Conservation (phyloP, 2,797 vertebrate species). For the Ctenochaetus hawaiiensis region DNA sequence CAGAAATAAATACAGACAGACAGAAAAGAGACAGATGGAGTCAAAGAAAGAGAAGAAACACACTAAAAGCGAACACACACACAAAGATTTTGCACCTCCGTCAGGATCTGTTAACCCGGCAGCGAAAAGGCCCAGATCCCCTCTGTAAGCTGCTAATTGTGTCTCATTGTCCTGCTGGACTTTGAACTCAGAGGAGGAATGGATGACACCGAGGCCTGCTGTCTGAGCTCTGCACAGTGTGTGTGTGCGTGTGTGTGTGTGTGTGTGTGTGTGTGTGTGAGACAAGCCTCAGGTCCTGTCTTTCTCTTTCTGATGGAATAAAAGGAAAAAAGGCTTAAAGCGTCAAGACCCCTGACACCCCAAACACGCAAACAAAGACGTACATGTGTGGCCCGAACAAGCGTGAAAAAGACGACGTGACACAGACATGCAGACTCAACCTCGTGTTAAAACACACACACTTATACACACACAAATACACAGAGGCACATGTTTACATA, state of each 20-base stretch:
- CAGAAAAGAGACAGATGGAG: background rate
- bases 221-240: constrained; percentile 51
- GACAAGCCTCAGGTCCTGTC: constrained; percentile 56
- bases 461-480: constrained; percentile 26
- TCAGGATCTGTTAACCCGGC: constrained; percentile 59
- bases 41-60: constrained; percentile 25
- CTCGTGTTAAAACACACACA: background rate
- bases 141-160: constrained; percentile 85
- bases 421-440: constrained; percentile 27
- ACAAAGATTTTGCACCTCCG: constrained; percentile 19
- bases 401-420: constrained; percentile 22
- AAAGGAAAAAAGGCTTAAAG: constrained; percentile 69
- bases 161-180: constrained; percentile 80
- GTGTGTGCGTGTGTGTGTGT: constrained; percentile 41
- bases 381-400: constrained; percentile 73
- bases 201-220: constrained; percentile 70
- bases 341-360: constrained; percentile 71
- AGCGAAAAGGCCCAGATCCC: constrained; percentile 73
- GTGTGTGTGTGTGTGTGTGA: constrained; percentile 25
- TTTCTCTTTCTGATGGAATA: constrained; percentile 59
- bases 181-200: constrained; percentile 81
- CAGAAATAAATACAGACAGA: background rate
- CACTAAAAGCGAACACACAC: constrained; percentile 11
- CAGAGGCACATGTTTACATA: constrained; percentile 26
- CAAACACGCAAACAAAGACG: constrained; percentile 68